phyloP scores from a whole-genome alignment of 2,888 invertebrate species.

The Lasioglossum villosulum region DNA sequence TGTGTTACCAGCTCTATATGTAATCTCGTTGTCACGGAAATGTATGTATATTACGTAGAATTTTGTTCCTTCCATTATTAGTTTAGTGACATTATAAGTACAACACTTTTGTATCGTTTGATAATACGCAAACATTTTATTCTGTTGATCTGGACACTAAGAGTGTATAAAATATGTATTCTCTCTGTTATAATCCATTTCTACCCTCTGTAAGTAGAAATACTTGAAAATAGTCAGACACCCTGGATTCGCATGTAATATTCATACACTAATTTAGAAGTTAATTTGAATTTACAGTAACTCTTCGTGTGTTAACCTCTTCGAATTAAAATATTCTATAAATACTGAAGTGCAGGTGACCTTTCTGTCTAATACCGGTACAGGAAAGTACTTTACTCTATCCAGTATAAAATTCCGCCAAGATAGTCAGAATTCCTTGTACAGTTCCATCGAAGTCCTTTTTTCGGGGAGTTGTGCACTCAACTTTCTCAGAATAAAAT shows the following conservation, averaged over 20 bases:
- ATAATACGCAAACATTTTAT: not conserved
- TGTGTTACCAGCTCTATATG: not conserved
- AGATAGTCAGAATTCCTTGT: conserved; percentile 7
- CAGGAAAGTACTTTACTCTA: not conserved
- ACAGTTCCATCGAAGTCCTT: conserved; percentile 19
- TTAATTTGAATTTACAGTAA: not conserved
- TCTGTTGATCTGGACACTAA: not conserved
- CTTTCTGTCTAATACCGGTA: not conserved
- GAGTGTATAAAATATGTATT: not conserved
- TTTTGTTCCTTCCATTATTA: not conserved
- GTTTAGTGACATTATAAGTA: not conserved
- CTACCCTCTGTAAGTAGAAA: not conserved
- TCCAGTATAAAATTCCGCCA: conserved; percentile 20
- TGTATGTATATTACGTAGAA: not conserved
- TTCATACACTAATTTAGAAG: not conserved
- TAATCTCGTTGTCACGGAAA: not conserved
- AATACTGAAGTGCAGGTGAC: not conserved
- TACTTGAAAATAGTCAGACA: not conserved
- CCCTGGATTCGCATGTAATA: not conserved
- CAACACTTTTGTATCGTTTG: not conserved
- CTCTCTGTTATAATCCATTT: not conserved
- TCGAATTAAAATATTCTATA: not conserved
- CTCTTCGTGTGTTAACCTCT: not conserved
- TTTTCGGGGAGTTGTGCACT: not conserved
- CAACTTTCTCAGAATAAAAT: not conserved